Percentiles rank a stretch among this genome's conserved stretches.
Evolutionary conservation across 1,140 invertebrate species (phyloP).

Genomic region (Amyelois transitella): DNA sequence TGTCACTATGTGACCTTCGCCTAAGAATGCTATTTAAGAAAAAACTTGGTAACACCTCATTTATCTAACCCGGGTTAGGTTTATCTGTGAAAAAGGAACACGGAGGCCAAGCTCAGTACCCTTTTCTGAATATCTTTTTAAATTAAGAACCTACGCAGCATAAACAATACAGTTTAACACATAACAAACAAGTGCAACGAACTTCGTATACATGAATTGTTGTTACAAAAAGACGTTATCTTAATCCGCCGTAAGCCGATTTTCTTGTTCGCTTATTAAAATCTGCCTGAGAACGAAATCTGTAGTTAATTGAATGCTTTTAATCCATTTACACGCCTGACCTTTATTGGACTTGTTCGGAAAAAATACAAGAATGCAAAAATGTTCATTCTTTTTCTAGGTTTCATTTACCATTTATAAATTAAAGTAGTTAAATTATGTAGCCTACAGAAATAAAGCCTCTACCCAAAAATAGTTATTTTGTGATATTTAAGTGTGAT

Average conservation of each 20-base stretch:
- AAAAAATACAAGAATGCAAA: not conserved
- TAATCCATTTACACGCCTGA: constrained; percentile 17
- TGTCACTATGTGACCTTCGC: not conserved
- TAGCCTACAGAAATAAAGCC: too few species aligned
- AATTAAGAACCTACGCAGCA: too few species aligned
- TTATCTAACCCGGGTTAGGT: too few species aligned
- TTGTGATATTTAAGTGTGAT: too few species aligned
- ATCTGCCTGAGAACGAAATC: constrained; percentile 15
- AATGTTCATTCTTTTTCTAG: not conserved
- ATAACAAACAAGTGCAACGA: not conserved
- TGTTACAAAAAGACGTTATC: not conserved
- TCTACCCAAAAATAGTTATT: too few species aligned
- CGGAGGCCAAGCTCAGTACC: too few species aligned
- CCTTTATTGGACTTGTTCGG: constrained; percentile 13
- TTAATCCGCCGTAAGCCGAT: not conserved
- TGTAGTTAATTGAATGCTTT: constrained; percentile 24
- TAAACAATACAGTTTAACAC: not conserved
- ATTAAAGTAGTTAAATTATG: not conserved
- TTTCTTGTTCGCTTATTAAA: not conserved
- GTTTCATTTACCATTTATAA: not conserved
- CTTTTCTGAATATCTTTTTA: too few species aligned
- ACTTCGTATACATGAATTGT: not conserved
- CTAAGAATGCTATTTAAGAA: too few species aligned
- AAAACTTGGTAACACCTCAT: too few species aligned
- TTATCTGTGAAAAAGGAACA: too few species aligned